Evolutionary conservation across 2,113 vertebrate species (phyloP).

Genomic region (Lepus timidus): DNA sequence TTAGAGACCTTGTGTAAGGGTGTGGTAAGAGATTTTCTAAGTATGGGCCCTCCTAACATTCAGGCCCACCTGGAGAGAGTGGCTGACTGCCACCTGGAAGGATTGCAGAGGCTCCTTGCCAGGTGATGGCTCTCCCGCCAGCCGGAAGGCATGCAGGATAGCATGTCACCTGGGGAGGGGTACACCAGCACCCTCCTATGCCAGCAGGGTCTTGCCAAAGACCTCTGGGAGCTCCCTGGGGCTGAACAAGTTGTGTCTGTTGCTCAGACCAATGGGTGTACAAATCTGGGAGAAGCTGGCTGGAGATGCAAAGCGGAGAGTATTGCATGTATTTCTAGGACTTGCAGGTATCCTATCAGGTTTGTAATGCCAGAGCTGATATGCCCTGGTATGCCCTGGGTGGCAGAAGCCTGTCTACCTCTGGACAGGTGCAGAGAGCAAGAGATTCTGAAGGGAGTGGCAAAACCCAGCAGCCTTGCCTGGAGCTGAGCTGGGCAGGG

Average conservation of each 20-base stretch:
- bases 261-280: neutral
- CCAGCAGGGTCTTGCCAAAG: neutral
- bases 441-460: neutral
- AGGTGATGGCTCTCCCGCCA: neutral
- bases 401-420: neutral
- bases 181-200: no score
- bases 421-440: neutral
- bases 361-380: neutral
- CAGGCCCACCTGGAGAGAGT: neutral
- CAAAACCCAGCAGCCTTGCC: neutral
- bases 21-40: neutral
- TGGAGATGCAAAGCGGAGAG: neutral
- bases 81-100: accelerated
- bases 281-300: neutral
- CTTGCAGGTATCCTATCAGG: neutral
- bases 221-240: accelerated
- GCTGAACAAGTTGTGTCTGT: neutral
- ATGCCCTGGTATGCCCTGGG: neutral
- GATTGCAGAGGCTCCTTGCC: neutral
- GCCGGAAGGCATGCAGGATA: neutral
- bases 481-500: neutral
- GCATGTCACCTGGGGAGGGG: neutral
- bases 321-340: neutral
- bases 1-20: neutral
- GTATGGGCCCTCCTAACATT: neutral